Base-by-base conservation (phyloP, 2,113 vertebrate genomes). In the Saguinus imperator region DNA sequence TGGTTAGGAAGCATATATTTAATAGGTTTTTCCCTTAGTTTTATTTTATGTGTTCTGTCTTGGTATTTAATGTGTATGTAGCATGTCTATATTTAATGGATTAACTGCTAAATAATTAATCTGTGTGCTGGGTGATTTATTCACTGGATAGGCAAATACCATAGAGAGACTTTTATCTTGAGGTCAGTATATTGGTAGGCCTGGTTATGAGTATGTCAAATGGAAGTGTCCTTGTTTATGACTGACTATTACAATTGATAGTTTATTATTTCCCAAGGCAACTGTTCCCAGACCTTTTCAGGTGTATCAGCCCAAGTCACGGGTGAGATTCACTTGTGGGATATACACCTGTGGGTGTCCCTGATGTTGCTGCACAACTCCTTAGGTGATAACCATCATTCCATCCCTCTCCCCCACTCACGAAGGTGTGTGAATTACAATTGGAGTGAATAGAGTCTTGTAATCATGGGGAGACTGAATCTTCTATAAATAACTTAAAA, bases 51-150 rank as follows among this genome's bases (percentile, higher is more conserved):
- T 68, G 23, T 90, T 92, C 95, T 90, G 48, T 66, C 96, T 96
- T 57, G n/a, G 52, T 87, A 87, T 92, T 89, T 87, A 94, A 90
- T 94, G 70, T 95, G 72, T 37, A 87, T 81, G 76, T 94, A 95
- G 87, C 20, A 3, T 95, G 79, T 94, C 93, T 90, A 52, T 94
- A 77, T 88, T 96, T 95, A 89, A 96, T 96, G 88, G 91, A 32
- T 90, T 92, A 92, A 79, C 76, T 92, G 83, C 76, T 97, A 66
- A 96, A 97, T 96, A 96, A 91, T 96, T 92, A 96, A 97, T 52
- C 29, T 4, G 61, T 40, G 40, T 72, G 32, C 86, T 92, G 27
- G 68, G 37, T 93, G 90, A 87, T 94, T 82, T 68, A 91, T 48
- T 95, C 79, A 76, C 43, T 43, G 23, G 43, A 6, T 80, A 14